Evolutionary conservation across 2,113 vertebrate species (phyloP).

Genomic region (Sakesphorus luctuosus): DNA sequence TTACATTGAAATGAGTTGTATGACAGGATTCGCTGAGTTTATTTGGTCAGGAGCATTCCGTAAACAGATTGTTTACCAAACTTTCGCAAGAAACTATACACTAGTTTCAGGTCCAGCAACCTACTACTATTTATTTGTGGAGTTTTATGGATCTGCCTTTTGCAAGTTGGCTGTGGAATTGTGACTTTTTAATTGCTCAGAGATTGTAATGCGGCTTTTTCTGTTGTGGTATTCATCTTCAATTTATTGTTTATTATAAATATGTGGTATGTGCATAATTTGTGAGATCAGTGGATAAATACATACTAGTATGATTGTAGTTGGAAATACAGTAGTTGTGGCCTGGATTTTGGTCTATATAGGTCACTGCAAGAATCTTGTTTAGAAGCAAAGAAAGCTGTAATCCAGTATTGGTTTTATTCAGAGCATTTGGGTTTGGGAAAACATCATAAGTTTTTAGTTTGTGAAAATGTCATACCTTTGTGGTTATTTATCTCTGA

Average conservation of each 20-base stretch:
- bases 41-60: neutral
- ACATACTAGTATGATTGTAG: neutral
- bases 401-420: neutral
- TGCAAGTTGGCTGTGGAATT: neutral
- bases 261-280: fast-evolving
- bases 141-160: neutral
- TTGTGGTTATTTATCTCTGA: neutral
- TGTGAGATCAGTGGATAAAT: neutral
- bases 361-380: neutral
- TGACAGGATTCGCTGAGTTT: neutral
- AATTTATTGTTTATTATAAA: neutral
- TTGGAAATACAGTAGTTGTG: neutral
- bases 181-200: neutral
- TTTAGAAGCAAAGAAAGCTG: neutral
- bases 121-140: fast-evolving
- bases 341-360: neutral
- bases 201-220: neutral
- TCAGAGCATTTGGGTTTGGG: neutral
- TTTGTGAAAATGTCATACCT: neutral
- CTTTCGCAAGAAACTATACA: neutral
- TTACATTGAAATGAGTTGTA: neutral
- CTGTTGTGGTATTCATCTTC: neutral
- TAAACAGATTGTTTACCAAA: neutral
- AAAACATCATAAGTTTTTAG: neutral
- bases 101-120: neutral